phyloP scores from a whole-genome alignment of 2,888 invertebrate genomes.

The Exephanes ischioxanthus region DNA sequence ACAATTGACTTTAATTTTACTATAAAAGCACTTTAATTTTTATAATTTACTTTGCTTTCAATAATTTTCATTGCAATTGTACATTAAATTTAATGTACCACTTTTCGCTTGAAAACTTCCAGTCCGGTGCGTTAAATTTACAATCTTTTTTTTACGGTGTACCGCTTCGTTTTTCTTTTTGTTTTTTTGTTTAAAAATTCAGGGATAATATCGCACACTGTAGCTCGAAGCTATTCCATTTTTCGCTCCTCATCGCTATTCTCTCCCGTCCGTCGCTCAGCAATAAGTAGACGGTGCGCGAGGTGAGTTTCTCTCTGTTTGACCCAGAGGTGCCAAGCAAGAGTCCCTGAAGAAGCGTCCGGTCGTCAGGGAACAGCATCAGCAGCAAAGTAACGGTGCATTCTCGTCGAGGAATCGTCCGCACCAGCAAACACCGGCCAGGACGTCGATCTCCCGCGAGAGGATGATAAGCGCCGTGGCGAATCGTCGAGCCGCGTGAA shows the following conservation, averaged over 20 bases:
- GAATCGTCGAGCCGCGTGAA: conserved; percentile 52
- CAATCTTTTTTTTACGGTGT: no score
- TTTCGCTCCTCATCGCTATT: conserved; percentile 65
- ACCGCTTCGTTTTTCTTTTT: not conserved
- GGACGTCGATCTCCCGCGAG: conserved; percentile 46
- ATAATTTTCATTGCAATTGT: no score
- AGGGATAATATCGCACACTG: not conserved
- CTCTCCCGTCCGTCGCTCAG: conserved; percentile 76
- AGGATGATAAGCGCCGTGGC: conserved; percentile 49
- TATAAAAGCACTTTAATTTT: no score
- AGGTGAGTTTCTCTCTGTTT: conserved; percentile 75
- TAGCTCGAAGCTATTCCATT: conserved; percentile 30
- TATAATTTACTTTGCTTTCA: no score
- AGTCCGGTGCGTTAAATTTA: no score
- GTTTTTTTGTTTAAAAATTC: not conserved
- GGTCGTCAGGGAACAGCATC: conserved; percentile 70
- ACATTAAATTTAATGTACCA: no score
- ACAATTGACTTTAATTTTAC: no score
- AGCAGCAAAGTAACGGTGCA: conserved; percentile 62
- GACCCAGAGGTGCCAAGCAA: conserved; percentile 83
- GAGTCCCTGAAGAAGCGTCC: conserved; percentile 81
- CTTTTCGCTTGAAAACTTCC: no score
- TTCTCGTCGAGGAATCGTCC: conserved; percentile 67
- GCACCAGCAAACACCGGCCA: conserved; percentile 43
- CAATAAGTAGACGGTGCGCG: conserved; percentile 78